These are phyloP conservation scores for Polydrusus tereticollis DNA, from an alignment of 2,888 invertebrate genomes.

Conservation along the genomic window DNA sequence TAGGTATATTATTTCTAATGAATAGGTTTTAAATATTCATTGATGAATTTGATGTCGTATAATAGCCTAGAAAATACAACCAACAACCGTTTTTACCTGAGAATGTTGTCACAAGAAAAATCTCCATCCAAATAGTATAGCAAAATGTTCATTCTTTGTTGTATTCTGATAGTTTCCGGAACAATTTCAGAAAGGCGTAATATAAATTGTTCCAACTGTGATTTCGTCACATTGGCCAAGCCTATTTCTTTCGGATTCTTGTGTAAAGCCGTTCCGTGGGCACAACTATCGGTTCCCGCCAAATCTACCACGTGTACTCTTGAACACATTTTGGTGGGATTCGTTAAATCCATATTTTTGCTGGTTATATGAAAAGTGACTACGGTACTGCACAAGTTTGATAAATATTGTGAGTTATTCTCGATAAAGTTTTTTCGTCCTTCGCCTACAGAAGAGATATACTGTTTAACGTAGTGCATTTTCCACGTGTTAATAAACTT, in stretches of 20 bases:
- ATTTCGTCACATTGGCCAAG: constrained; percentile 64
- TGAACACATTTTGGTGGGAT: constrained; percentile 46
- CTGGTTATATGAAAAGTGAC: constrained; percentile 63
- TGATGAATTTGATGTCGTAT: no score
- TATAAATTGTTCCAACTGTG: constrained; percentile 65
- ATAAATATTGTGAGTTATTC: constrained; percentile 56
- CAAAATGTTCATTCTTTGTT: constrained; percentile 62
- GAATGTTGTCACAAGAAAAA: constrained; percentile 59
- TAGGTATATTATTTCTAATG: no score
- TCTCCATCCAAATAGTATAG: constrained; percentile 64
- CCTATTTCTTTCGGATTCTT: constrained; percentile 63
- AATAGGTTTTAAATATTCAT: no score
- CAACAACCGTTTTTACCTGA: no score
- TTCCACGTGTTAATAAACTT: no score
- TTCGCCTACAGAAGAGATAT: constrained; percentile 62
- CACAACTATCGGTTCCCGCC: constrained; percentile 64
- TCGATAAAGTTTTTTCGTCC: constrained; percentile 60
- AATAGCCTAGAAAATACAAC: no score
- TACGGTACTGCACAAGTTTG: constrained; percentile 64
- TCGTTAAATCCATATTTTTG: constrained; percentile 56
- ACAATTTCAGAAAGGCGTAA: constrained; percentile 54
- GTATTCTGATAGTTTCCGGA: constrained; percentile 53
- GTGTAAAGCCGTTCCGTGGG: constrained; percentile 57
- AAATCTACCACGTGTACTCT: constrained; percentile 65
- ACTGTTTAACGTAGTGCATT: neutral